phyloP scores from a whole-genome alignment of 2,888 invertebrate genomes.

The Abrostola tripartita region DNA sequence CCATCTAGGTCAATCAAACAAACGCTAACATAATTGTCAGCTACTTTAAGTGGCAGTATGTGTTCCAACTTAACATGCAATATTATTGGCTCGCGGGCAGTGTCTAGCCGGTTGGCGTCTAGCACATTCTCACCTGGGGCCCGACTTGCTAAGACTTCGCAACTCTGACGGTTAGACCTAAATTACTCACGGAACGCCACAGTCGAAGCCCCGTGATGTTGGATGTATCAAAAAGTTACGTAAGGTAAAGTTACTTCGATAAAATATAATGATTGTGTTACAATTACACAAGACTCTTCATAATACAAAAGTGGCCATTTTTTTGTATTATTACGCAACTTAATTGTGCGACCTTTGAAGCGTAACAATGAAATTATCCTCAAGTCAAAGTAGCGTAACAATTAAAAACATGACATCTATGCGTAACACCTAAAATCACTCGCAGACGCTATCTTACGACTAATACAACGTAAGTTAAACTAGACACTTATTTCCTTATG shows the following conservation, averaged over 20 bases:
- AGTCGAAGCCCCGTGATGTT: slow-evolving; percentile 72
- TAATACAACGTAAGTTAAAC: not conserved
- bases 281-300: not conserved
- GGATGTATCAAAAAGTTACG: slow-evolving; percentile 56
- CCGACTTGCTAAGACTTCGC: slow-evolving; percentile 85
- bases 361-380: no score
- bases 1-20: slow-evolving; percentile 6
- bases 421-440: no score
- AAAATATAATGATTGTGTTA: not conserved
- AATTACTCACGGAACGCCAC: slow-evolving; percentile 76
- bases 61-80: slow-evolving; percentile 69
- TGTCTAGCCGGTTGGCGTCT: slow-evolving; percentile 85
- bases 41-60: slow-evolving; percentile 50
- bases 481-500: slow-evolving; percentile 10
- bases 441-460: not conserved
- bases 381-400: not conserved
- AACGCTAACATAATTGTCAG: slow-evolving; percentile 33
- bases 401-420: no score
- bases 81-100: slow-evolving; percentile 83
- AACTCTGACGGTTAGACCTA: slow-evolving; percentile 82
- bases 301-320: not conserved
- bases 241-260: slow-evolving; percentile 2
- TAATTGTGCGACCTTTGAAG: no score
- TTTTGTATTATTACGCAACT: not conserved
- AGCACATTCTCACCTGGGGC: slow-evolving; percentile 88